Base-by-base conservation (phyloP, 2,888 invertebrate genomes). In the Fabriciana adippe region DNA sequence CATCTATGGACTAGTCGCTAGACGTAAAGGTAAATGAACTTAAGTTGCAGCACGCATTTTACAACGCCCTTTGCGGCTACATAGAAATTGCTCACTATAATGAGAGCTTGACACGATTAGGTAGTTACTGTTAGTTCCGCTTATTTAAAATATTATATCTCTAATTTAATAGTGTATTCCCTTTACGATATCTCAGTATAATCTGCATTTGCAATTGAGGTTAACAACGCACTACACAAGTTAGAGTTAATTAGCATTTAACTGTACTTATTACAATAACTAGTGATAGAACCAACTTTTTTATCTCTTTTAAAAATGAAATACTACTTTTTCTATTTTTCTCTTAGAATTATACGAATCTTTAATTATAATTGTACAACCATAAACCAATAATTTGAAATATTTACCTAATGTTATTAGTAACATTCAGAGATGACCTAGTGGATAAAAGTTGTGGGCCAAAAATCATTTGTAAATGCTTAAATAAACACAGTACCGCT, bases 81-180 rank as follows among this genome's bases (percentile, higher is more conserved):
- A 15, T 55, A 61, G 66, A 66, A 61, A 66, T 66, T 66, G 55
- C 66, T 61, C 14, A 66, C 50, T 55, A 26, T 64, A 64, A 68
- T 64, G 59, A 59, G 68, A 53, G 45, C 59, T 71, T 31, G 68
- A 64, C 71, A 68, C 68, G 61, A 66, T 66, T 68, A 48, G 48
- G 16, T 59, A 26, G 26, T 3, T 26, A 51, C 55, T 48, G 31
- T 59, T 57, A 67, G 68, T 68, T 71, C 71, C 68, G 68, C 51
- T 64, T 68, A 61, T 64, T 66, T 66, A 66, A 66, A 64, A 61
- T 66, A 35, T 14, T 63, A 55, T 55, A 47, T 31, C 26, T 21
- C n/a, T 3, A 26, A 6, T 55, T 11, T 55, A 55, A 16, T 35
- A 4, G 31, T 15, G 26, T n/a, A 53, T 14, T 15, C 21, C 13